Evolutionary conservation across 2,888 invertebrate species (phyloP), one percentile per base, ranked within the genome.

Genomic region (Frankliniella fusca): DNA sequence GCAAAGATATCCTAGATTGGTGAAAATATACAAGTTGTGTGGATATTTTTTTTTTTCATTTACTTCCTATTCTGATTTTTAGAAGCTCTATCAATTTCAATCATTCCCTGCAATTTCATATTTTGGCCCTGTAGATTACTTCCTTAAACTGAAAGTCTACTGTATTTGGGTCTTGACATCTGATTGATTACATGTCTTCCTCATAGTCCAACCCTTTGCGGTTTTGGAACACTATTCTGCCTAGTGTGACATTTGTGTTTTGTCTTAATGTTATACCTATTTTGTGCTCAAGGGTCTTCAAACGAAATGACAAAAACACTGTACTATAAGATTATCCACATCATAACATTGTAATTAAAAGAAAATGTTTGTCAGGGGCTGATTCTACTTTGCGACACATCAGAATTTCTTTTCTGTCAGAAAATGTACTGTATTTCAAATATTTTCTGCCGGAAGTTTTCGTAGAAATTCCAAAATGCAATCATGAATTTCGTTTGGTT

Each of bases 211-310:
- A 27, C 70, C 70, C 27, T 76, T 76, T 23, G 23, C 23, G 27
- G 70, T 76, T 76, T 27, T 27, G 12, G 27, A 23, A 9, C 10
- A 23, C 23, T 76, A 27, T 76, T n/a, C 27, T 10, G 23, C 12
- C 27, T 76, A 23, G 27, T 61, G 61, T 61, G 20, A 61, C 7
- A 15, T 61, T 27, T 27, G 27, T 27, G 12, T 27, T 27, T 76
- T 76, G 70, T 27, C 70, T 76, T 76, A 27, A 15, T 61, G 61
- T 61, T 27, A 10, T 27, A 76, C 12, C 12, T 27, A 76, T 12
- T 76, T 23, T 76, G 27, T 76, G 70, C 70, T 76, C 70, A 76
- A 76, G 70, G 70, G 27, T 76, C 5, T 27, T 76, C 70, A 76
- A 76, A 76, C 23, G 27, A 11, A 54, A 20, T 9, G 54, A 20